Evolutionary conservation across 2,113 vertebrate species (phyloP).

Genomic region (Anolis carolinensis): DNA sequence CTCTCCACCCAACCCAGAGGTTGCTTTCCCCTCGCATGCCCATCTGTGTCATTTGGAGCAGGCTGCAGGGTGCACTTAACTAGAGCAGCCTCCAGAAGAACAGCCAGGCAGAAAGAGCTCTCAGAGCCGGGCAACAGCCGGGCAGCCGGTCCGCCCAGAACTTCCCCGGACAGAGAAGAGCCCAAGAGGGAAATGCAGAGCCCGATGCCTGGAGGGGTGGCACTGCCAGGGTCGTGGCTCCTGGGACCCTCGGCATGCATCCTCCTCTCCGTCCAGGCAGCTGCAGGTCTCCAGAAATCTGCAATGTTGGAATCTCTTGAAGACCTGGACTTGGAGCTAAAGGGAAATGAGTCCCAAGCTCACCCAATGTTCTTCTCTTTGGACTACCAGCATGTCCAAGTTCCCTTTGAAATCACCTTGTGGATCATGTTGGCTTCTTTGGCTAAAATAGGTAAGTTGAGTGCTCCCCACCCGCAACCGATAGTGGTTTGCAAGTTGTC

Average conservation of each 20-base stretch:
- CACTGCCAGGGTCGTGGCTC: slow-evolving; percentile 1
- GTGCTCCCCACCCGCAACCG: background rate
- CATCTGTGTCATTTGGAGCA: background rate
- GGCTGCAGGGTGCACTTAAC: background rate
- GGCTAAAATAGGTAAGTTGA: slow-evolving; percentile 82
- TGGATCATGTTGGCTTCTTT: slow-evolving; percentile 87
- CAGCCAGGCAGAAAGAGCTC: rapidly evolving
- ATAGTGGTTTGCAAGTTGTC: background rate
- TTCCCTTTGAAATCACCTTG: slow-evolving; percentile 84
- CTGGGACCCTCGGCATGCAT: slow-evolving; percentile 32
- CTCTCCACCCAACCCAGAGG: background rate
- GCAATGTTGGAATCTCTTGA: background rate
- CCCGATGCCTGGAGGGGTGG: background rate
- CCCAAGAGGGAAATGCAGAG: slow-evolving; percentile 13
- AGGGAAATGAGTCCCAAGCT: slow-evolving; percentile 44
- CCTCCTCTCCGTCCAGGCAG: background rate
- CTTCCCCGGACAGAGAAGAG: rapidly evolving
- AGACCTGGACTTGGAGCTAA: slow-evolving; percentile 19
- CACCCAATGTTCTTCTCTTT: slow-evolving; percentile 75
- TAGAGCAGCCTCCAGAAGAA: rapidly evolving
- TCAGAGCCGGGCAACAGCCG: rapidly evolving
- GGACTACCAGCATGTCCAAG: slow-evolving; percentile 83
- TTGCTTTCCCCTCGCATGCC: background rate
- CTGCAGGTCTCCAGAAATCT: slow-evolving; percentile 10
- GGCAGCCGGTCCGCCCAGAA: rapidly evolving